A percentile compares a stretch with the other conserved stretches of the same genome.
Conservation (phyloP, 2,113 vertebrate species). For the Crocuta crocuta region DNA sequence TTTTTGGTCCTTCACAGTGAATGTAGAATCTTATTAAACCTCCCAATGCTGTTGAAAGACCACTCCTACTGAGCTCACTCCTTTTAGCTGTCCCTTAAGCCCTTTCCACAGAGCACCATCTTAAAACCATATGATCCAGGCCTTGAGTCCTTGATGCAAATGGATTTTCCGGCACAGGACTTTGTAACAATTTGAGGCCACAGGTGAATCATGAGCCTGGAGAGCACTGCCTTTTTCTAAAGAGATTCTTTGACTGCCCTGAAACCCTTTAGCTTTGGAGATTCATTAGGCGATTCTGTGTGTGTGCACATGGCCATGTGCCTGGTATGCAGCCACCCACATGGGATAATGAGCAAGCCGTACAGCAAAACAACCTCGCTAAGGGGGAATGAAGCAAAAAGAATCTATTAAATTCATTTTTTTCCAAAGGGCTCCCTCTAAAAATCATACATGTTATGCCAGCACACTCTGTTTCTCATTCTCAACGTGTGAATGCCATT, state of each 20-base stretch:
- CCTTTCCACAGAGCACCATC: background rate
- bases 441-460: constrained; percentile 67
- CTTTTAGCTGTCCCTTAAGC: background rate
- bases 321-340: constrained; percentile 57
- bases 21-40: background rate
- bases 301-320: background rate
- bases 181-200: background rate
- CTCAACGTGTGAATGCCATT: constrained; percentile 58
- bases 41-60: background rate
- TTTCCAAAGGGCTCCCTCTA: constrained; percentile 69
- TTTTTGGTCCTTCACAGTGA: background rate
- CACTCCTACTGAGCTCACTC: background rate
- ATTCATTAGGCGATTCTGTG: constrained; percentile 12
- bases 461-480: constrained; percentile 58
- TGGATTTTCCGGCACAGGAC: constrained; percentile 14
- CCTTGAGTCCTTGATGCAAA: background rate
- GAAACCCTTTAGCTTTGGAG: constrained; percentile 11
- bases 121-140: background rate
- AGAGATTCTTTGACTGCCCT: constrained; percentile 53
- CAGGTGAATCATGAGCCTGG: constrained; percentile 2
- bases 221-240: constrained; percentile 30
- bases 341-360: constrained; percentile 54
- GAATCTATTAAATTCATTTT: constrained; percentile 63
- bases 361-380: background rate
- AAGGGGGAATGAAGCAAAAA: background rate